Evolutionary conservation across 2,888 invertebrate species (phyloP).

Genomic region (Apamea crenata): DNA sequence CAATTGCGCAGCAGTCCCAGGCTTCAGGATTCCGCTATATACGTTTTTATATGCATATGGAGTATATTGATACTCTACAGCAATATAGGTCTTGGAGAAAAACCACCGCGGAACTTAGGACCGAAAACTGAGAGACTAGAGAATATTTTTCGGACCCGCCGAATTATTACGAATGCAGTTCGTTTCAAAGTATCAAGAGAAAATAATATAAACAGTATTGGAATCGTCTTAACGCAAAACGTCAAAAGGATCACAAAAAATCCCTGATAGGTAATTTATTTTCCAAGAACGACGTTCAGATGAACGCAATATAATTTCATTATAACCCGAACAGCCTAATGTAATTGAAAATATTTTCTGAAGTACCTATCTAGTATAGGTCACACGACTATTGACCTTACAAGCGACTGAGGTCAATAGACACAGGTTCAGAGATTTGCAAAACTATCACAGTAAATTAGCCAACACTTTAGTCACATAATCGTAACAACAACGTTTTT

Average conservation of each 20-base stretch:
- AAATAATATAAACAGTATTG: not conserved
- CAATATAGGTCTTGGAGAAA: not conserved
- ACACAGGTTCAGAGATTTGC: not conserved
- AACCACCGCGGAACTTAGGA: not conserved
- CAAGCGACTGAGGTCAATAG: constrained; percentile 19
- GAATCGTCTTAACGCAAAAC: not conserved
- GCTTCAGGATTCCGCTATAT: not conserved
- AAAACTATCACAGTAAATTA: constrained; percentile 11
- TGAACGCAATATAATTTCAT: constrained; percentile 1
- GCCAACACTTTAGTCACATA: not conserved
- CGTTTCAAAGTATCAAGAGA: not conserved
- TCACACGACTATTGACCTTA: constrained; percentile 38
- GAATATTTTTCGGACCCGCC: not conserved
- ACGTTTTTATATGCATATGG: not conserved
- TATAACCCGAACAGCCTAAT: constrained; percentile 6
- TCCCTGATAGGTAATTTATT: not conserved
- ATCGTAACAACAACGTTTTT: not conserved
- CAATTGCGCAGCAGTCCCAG: not conserved
- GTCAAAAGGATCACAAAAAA: not conserved
- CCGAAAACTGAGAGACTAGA: no score
- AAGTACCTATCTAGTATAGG: constrained; percentile 19
- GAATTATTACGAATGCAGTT: not conserved
- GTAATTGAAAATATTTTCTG: constrained; percentile 19
- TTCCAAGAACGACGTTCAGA: not conserved
- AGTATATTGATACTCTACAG: no score